Evolutionary conservation across 2,113 vertebrate species (phyloP).

Genomic region (Laticauda laticaudata): DNA sequence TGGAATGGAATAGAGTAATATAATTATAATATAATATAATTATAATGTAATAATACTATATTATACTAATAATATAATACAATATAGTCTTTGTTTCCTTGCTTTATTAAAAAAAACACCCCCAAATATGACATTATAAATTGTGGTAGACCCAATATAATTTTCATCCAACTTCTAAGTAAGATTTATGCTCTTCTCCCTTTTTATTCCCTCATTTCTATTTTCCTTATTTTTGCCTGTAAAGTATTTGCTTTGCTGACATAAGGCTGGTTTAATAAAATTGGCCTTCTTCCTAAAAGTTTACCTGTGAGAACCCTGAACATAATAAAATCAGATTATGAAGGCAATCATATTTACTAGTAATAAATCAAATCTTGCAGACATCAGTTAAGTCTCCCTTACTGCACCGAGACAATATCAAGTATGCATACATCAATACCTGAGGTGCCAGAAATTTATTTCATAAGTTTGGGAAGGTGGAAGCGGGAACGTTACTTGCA

Average conservation of each 20-base stretch:
- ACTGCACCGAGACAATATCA: constrained; percentile 77
- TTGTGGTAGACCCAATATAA: constrained; percentile 42
- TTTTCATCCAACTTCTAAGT: constrained; percentile 48
- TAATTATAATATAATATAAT: too few species aligned
- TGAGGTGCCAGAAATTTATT: constrained; percentile 78
- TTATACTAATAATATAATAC: background rate
- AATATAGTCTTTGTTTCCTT: background rate
- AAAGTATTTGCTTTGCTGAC: constrained; percentile 72
- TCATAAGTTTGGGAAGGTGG: constrained; percentile 75
- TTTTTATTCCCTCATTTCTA: background rate
- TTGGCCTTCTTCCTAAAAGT: constrained; percentile 84
- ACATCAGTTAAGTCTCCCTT: constrained; percentile 81
- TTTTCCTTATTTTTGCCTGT: constrained; percentile 44
- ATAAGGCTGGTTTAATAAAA: constrained; percentile 88
- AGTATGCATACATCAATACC: constrained; percentile 76
- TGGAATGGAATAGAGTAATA: too few species aligned
- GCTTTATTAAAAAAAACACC: background rate
- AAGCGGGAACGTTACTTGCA: constrained; percentile 70
- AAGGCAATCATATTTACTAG: constrained; percentile 96
- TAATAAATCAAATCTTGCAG: constrained; percentile 96
- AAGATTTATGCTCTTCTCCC: background rate
- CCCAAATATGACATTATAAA: constrained; percentile 6
- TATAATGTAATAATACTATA: background rate
- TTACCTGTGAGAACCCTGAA: constrained; percentile 92
- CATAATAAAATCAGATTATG: constrained; percentile 99